Conservation (phyloP, 2,888 invertebrate genomes). For the Erynnis tages region DNA sequence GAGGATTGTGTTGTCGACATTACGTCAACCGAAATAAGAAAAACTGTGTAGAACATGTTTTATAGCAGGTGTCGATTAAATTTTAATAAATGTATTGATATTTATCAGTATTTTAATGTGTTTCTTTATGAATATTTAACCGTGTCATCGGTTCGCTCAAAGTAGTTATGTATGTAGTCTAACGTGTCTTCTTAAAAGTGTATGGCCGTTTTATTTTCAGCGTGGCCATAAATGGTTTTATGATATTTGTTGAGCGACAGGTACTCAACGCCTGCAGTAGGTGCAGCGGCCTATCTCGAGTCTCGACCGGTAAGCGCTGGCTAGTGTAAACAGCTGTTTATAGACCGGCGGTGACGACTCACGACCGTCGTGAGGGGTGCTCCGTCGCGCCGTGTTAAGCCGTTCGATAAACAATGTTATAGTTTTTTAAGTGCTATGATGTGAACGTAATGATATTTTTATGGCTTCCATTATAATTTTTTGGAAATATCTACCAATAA, state of each 20-base stretch:
- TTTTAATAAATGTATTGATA: too few species aligned
- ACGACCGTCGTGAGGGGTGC: not conserved
- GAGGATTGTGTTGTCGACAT: too few species aligned
- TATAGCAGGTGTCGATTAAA: too few species aligned
- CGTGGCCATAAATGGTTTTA: not conserved
- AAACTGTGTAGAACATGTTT: too few species aligned
- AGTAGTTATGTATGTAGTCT: too few species aligned
- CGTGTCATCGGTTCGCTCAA: too few species aligned
- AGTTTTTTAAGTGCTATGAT: not conserved
- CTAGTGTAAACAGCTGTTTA: conserved; percentile 21
- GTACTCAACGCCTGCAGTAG: conserved; percentile 8
- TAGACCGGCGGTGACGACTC: conserved; percentile 7
- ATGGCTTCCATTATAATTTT: too few species aligned
- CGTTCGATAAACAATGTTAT: not conserved
- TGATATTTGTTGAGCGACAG: conserved; percentile 12
- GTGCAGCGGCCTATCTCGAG: conserved; percentile 18
- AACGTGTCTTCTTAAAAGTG: too few species aligned
- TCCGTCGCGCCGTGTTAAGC: not conserved
- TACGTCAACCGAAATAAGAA: too few species aligned
- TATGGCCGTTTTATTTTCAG: not conserved
- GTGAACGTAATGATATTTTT: not conserved
- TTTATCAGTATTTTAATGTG: too few species aligned
- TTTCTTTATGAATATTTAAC: too few species aligned
- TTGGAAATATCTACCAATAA: too few species aligned
- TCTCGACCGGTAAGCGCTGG: conserved; percentile 7